Evolutionary conservation across 2,113 vertebrate genomes (phyloP), one percentile per base, ranked within the genome.

Genomic region (Xiphophorus couchianus): DNA sequence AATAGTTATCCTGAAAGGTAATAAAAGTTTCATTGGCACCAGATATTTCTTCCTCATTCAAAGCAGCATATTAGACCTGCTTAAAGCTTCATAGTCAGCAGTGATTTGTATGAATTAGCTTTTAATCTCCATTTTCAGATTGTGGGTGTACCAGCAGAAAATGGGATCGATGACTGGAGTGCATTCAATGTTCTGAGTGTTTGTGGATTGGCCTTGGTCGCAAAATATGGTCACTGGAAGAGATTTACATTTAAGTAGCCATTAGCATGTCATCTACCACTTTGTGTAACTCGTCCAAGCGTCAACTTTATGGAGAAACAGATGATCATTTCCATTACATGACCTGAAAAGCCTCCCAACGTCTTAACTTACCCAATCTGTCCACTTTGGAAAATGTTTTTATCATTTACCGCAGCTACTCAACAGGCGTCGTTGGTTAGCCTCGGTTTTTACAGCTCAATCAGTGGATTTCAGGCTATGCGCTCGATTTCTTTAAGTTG

Each of bases 131-230:
- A 31, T 76, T 66, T 19, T 12, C 37, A 61, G 66, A 6, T 48
- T 37, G 12, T 19, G 0, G 2, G 13, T 3, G 19, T 28, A 9
- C 13, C 9, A 51, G 42, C 42, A 67, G 35, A 54, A 54, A 22
- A 27, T 30, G 35, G 44, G 66, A 78, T 83, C 25, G 19, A 85
- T 83, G 25, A 31, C 39, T 35, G 60, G 80, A 76, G 71, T 61
- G 66, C 81, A 86, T 93, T 81, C 88, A n/a, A n/a, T n/a, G n/a
- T n/a, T n/a, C n/a, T n/a, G n/a, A n/a, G 70, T 68, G 69, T 75
- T 27, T 65, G 14, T 75, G 61, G 66, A 70, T 79, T 69, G 77
- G 63, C 73, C 67, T 69, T 37, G 76, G 31, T 63, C 1, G 14
- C 13, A 71, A 66, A 51, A 71, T 73, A 77, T 33, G 51, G 69